Evolutionary conservation across 2,113 vertebrate species (phyloP).

Genomic region (Scopus umbretta): DNA sequence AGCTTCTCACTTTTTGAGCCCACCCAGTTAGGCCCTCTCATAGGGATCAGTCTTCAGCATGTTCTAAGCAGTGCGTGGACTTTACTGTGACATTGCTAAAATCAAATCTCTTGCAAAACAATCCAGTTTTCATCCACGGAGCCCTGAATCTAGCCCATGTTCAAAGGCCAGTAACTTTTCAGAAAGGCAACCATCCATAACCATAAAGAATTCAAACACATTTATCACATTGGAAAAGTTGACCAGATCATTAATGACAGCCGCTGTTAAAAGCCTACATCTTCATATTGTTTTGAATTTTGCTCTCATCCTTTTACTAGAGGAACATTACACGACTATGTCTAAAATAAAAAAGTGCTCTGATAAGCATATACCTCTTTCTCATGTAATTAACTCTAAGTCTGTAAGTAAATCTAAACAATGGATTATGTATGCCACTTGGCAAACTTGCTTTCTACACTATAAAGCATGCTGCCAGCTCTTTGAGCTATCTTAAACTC

Average conservation of each 20-base stretch:
- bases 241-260: not conserved
- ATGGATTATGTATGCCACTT: not conserved
- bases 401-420: not conserved
- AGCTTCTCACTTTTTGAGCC: not conserved
- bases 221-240: not conserved
- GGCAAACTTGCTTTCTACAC: not conserved
- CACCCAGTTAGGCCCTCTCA: not conserved
- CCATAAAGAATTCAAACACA: not conserved
- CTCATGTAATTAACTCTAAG: not conserved
- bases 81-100: not conserved
- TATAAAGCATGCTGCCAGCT: not conserved
- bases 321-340: not conserved
- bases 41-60: not conserved
- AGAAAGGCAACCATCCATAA: not conserved
- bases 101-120: not conserved
- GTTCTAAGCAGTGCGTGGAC: not conserved
- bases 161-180: not conserved
- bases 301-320: not conserved
- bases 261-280: not conserved
- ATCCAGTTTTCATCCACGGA: not conserved
- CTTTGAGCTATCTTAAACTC: not conserved
- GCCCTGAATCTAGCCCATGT: not conserved
- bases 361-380: not conserved
- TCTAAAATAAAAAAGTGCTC: not conserved
- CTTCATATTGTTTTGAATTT: not conserved